These are phyloP conservation scores for Aplysia californica DNA, from an alignment of 1,140 invertebrate species.

Conservation along the genomic window DNA sequence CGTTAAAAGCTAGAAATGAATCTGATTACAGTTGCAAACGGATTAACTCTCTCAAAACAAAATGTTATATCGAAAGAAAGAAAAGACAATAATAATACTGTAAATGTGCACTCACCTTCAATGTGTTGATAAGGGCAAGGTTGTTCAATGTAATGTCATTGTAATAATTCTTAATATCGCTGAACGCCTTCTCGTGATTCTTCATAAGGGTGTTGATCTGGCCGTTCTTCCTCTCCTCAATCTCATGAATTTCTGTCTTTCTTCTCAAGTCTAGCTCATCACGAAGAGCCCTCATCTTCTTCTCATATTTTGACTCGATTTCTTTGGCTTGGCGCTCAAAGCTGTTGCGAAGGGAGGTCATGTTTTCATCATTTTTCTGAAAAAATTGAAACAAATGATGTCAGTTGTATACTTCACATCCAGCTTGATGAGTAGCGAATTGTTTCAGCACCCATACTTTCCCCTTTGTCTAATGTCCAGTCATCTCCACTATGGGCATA, in stretches of 20 bases:
- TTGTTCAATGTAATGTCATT: slow-evolving; percentile 94
- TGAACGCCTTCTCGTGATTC: slow-evolving; percentile 86
- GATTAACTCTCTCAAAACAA: too few species aligned
- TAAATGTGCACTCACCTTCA: slow-evolving; percentile 78
- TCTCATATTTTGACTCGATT: slow-evolving; percentile 84
- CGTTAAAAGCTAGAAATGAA: too few species aligned
- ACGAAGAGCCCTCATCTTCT: slow-evolving; percentile 79
- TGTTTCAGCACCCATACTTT: too few species aligned
- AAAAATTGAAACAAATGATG: too few species aligned
- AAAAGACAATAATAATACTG: too few species aligned
- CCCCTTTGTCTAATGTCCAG: too few species aligned
- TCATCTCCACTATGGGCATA: too few species aligned
- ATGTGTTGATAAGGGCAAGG: slow-evolving; percentile 81
- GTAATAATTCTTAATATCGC: slow-evolving; percentile 92
- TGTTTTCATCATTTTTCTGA: slow-evolving; percentile 73
- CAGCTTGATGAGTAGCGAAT: too few species aligned
- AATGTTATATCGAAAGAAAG: too few species aligned
- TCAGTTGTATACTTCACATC: too few species aligned
- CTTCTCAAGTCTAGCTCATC: slow-evolving; percentile 81
- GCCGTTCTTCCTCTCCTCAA: slow-evolving; percentile 90
- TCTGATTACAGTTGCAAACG: too few species aligned
- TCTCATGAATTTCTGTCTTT: slow-evolving; percentile 77
- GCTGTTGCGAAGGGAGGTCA: slow-evolving; percentile 76
- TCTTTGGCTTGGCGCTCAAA: slow-evolving; percentile 83
- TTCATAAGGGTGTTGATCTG: slow-evolving; percentile 84